These are phyloP conservation scores for Rhabdophis nuchalis DNA, from an alignment of 2,797 vertebrate species.

Conservation along the genomic window DNA sequence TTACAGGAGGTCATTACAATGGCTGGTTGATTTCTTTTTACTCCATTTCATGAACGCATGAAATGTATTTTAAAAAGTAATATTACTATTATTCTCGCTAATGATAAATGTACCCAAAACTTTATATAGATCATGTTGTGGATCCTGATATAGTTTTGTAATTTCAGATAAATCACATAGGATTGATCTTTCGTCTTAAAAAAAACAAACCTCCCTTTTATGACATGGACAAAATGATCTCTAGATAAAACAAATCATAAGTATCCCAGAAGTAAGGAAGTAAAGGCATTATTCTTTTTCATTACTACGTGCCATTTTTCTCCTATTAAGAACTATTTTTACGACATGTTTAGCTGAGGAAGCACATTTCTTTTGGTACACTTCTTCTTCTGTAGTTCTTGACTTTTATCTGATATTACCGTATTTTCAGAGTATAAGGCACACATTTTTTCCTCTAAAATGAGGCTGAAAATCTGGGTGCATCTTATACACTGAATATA, in stretches of 20 bases:
- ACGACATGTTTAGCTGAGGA: conserved; percentile 30
- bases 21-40: not conserved
- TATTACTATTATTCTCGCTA: not conserved
- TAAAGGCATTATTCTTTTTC: not conserved
- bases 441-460: no score
- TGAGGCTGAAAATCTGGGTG: no score
- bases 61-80: not conserved
- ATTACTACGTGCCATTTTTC: not conserved
- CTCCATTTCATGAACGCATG: not conserved
- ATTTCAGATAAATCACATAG: not conserved
- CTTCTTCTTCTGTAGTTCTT: not conserved
- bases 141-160: not conserved
- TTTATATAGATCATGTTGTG: not conserved
- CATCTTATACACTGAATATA: no score
- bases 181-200: not conserved
- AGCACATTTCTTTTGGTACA: not conserved
- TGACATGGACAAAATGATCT: not conserved
- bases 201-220: not conserved
- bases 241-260: conserved; percentile 27
- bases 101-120: not conserved
- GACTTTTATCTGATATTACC: not conserved
- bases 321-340: not conserved
- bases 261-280: not conserved
- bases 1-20: not conserved
- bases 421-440: no score